A percentile compares a stretch with the other conserved stretches of the same genome.
Evolutionary conservation across 1,140 invertebrate genomes (phyloP).

Genomic region (Drosophila quadrilineata): DNA sequence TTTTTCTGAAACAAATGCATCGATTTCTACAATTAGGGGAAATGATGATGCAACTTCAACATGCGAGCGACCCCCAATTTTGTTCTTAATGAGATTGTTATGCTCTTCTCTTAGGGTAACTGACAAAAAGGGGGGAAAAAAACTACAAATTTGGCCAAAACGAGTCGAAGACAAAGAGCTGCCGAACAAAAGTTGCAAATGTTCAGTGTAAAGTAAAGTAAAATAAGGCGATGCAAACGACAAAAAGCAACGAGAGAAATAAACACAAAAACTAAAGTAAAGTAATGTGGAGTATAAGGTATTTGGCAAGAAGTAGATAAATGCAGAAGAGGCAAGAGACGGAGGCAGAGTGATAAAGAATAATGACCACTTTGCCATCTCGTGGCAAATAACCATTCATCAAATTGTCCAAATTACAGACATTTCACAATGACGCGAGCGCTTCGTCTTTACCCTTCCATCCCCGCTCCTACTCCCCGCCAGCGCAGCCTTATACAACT

Average conservation of each 20-base stretch:
- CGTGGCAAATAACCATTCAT: conserved; percentile 82
- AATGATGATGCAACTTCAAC: conserved; percentile 24
- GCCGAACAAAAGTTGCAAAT: conserved; percentile 46
- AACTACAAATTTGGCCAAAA: background rate
- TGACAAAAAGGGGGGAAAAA: conserved; percentile 30
- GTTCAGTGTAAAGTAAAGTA: conserved; percentile 58
- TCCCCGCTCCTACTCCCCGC: background rate
- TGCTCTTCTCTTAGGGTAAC: conserved; percentile 19
- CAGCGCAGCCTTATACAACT: conserved; percentile 11
- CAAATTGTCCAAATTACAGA: conserved; percentile 82
- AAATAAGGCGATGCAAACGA: conserved; percentile 60
- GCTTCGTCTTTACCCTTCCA: background rate
- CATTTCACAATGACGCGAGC: conserved; percentile 79
- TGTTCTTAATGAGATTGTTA: conserved; percentile 31
- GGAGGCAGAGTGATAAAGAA: conserved; percentile 70
- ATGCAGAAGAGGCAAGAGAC: background rate
- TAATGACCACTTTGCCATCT: conserved; percentile 81
- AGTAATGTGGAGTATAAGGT: conserved; percentile 8
- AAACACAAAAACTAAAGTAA: conserved; percentile 31
- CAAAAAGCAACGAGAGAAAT: conserved; percentile 1
- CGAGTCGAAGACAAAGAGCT: conserved; percentile 4
- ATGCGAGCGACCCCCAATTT: background rate
- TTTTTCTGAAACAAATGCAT: background rate
- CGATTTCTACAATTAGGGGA: conserved; percentile 7
- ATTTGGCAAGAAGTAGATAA: too few species aligned